A percentile compares a stretch with the other conserved stretches of the same genome.
phyloP scores from a whole-genome alignment of 1,140 invertebrate species.

The Copidosoma floridanum region DNA sequence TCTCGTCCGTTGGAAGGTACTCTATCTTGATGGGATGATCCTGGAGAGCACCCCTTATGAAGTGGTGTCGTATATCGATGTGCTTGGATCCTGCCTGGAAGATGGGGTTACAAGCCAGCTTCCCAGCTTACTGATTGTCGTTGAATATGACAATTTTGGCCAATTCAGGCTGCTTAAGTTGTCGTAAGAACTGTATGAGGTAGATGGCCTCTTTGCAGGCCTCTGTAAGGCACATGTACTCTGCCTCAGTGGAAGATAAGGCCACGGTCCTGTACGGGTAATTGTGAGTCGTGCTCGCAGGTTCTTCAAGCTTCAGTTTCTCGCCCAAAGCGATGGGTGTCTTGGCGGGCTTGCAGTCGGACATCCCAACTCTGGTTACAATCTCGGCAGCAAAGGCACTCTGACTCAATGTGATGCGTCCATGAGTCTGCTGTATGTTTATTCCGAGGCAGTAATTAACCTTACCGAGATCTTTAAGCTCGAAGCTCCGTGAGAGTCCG shows the following conservation, averaged over 20 bases:
- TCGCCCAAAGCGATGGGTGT: constrained; percentile 27
- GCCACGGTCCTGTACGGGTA: constrained; percentile 2
- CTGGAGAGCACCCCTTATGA: not conserved
- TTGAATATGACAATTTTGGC: not conserved
- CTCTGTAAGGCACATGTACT: not conserved
- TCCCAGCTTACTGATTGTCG: not conserved
- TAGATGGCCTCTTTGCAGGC: not conserved
- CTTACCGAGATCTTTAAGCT: too few species aligned
- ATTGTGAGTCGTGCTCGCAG: not conserved
- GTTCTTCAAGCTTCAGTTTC: not conserved
- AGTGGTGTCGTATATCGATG: not conserved
- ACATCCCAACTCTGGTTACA: constrained; percentile 29
- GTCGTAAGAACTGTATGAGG: not conserved
- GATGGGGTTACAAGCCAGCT: not conserved
- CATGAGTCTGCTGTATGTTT: too few species aligned
- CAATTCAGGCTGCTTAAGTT: not conserved
- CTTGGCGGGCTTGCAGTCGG: constrained; percentile 26
- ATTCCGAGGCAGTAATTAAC: too few species aligned
- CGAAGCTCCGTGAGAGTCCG: too few species aligned
- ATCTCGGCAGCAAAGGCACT: constrained; percentile 26
- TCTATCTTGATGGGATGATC: constrained; percentile 22
- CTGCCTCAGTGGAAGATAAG: not conserved
- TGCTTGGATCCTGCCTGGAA: constrained; percentile 28
- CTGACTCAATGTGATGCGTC: too few species aligned
- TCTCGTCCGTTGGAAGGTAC: constrained; percentile 26